phyloP scores from a whole-genome alignment of 2,797 vertebrate genomes.

The Astyanax mexicanus region DNA sequence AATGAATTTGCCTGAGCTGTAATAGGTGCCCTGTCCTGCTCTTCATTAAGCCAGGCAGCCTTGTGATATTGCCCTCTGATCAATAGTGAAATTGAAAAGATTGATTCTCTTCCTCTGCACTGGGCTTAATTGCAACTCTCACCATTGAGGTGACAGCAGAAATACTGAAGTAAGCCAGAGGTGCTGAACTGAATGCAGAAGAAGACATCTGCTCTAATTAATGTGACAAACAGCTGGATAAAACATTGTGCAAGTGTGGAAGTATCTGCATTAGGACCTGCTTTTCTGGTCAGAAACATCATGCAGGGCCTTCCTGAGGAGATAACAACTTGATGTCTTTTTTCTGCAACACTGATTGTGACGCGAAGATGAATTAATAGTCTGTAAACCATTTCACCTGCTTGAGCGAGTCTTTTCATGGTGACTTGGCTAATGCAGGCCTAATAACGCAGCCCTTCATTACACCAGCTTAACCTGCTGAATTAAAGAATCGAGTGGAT shows the following conservation, averaged over 20 bases:
- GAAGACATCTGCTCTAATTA: slow-evolving; percentile 2
- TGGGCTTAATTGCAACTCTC: slow-evolving; percentile 50
- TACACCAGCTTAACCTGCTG: slow-evolving; percentile 21
- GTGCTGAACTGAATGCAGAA: slow-evolving; percentile 12
- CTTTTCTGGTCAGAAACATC: neutral
- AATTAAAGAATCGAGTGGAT: neutral
- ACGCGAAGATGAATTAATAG: slow-evolving; percentile 28
- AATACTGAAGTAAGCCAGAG: slow-evolving; percentile 15
- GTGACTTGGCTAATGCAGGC: slow-evolving; percentile 15
- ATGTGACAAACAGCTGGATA: slow-evolving; percentile 9
- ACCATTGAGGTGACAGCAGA: slow-evolving; percentile 29
- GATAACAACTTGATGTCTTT: slow-evolving; percentile 3
- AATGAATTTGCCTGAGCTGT: slow-evolving; percentile 31
- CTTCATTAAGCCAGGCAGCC: slow-evolving; percentile 44
- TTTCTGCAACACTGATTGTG: neutral
- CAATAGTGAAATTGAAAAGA: slow-evolving; percentile 56
- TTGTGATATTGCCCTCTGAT: slow-evolving; percentile 46
- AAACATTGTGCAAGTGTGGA: neutral
- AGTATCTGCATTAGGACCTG: neutral
- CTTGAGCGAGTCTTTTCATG: neutral
- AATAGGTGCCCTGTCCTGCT: slow-evolving; percentile 44
- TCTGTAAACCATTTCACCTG: slow-evolving; percentile 17
- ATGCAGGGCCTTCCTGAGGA: slow-evolving; percentile 15
- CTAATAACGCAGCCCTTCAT: slow-evolving; percentile 8
- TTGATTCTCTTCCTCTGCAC: slow-evolving; percentile 34